Evolutionary conservation across 2,888 invertebrate species (phyloP).

Genomic region (Clistopyga incitator): DNA sequence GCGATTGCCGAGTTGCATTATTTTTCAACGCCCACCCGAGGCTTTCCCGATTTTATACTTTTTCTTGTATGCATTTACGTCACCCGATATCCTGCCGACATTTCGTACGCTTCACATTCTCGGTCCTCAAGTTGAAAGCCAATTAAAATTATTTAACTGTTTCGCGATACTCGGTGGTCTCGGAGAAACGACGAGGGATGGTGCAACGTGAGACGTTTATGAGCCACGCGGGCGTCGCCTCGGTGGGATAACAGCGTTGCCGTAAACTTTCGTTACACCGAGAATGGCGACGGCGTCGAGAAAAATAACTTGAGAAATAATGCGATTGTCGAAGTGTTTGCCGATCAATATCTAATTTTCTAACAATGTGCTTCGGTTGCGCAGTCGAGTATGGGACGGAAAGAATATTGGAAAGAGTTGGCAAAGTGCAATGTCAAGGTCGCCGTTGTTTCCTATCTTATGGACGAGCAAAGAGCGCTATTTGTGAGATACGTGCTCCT

Average conservation of each 20-base stretch:
- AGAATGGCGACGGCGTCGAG: conserved; percentile 24
- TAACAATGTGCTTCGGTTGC: background rate
- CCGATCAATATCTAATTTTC: conserved; percentile 26
- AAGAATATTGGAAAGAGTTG: background rate
- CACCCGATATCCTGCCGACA: background rate
- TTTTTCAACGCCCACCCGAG: background rate
- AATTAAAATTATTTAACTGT: conserved; percentile 41
- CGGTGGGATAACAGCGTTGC: conserved; percentile 6
- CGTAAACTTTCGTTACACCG: conserved; percentile 35
- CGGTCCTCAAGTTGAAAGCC: conserved; percentile 14
- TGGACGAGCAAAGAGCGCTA: background rate
- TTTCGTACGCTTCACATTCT: background rate
- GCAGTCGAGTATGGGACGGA: background rate
- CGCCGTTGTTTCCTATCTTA: background rate
- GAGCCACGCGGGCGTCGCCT: conserved; percentile 4
- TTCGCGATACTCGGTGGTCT: conserved; percentile 25
- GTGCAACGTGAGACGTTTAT: conserved; percentile 33
- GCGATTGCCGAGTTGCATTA: background rate
- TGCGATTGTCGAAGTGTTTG: conserved; percentile 11
- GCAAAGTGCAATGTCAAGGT: conserved; percentile 1
- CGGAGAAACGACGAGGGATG: conserved; percentile 7
- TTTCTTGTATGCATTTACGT: background rate
- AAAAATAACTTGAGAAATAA: conserved; percentile 6
- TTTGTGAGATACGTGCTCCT: conserved; percentile 25
- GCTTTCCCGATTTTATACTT: background rate